Evolutionary conservation across 2,888 invertebrate species (phyloP), one percentile per base, ranked within the genome.

Genomic region (Arge pagana): DNA sequence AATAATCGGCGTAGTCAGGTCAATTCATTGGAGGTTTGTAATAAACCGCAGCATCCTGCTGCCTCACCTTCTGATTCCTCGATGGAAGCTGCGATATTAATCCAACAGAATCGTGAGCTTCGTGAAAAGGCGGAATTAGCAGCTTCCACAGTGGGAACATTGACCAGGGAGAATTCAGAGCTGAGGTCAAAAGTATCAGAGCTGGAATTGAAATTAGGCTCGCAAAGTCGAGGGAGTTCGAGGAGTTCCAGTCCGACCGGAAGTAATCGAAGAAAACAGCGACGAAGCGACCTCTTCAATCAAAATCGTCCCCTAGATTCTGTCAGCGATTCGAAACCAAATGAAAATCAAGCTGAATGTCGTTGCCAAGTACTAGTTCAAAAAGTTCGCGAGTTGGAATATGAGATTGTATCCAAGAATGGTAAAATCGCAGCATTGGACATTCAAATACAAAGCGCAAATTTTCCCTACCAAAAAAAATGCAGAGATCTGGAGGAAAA

Each of bases 361-460:
- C 15, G 31, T 11, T 51, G 42, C 7, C 7, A 2, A n/a, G 26
- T 15, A 6, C 39, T 74, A 3, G 58, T 59, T 21, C 60, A 61
- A 15, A 60, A 64, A 21, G 61, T 70, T 43, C 54, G 54, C 1
- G 60, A 68, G 11, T 49, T 74, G 19, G 71, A 75, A 28, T 43
- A 65, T 3, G 65, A 71, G 10, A 11, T 74, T 3, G 72, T 69
- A 1, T 59, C 64, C 3, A 71, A 64, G 33, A 66, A 73, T 30
- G 67, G 65, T 0, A 65, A 65, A 53, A 67, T 76, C 4, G 67
- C 66, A 5, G 61, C 68, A 4, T 57, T 76, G 0, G 66, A 75
- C 43, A 42, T 71, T 26, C 66, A 70, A 37, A 68, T 76, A 10
- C 64, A 63, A 40, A 61, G 67, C 6, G 63, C 70, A 36, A 67